phyloP scores from a whole-genome alignment of 1,140 invertebrate species.

The Scaptomyza hsui region DNA sequence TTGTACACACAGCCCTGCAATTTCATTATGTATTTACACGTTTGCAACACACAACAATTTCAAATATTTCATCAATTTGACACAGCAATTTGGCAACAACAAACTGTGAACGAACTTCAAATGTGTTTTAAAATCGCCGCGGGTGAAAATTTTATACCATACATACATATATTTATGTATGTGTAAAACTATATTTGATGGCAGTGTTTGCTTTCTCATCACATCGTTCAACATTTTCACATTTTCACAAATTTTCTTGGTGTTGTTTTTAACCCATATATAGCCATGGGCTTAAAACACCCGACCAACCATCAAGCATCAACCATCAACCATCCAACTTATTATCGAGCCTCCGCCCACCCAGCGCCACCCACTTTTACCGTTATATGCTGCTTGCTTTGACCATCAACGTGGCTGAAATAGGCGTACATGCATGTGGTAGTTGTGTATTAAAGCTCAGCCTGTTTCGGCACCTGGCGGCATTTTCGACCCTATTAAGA shows the following conservation, averaged over 20 bases:
- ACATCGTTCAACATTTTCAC: conserved; percentile 2
- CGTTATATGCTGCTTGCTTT: too few relatives aligned
- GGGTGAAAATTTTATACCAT: conserved; percentile 41
- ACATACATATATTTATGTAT: too few relatives aligned
- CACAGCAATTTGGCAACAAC: not conserved
- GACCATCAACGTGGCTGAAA: too few relatives aligned
- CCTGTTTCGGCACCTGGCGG: too few relatives aligned
- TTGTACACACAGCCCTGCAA: not conserved
- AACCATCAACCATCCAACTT: not conserved
- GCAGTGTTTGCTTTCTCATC: not conserved
- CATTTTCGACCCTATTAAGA: too few relatives aligned
- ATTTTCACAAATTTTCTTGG: conserved; percentile 11
- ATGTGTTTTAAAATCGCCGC: conserved; percentile 48
- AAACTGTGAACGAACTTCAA: conserved; percentile 10
- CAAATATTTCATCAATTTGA: conserved; percentile 22
- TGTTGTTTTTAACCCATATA: not conserved
- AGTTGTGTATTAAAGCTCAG: too few relatives aligned
- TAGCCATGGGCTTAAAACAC: conserved; percentile 3
- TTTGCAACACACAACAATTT: too few relatives aligned
- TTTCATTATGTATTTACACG: conserved; percentile 21
- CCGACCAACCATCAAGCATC: not conserved
- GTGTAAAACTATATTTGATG: conserved; percentile 35
- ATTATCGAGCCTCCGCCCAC: not conserved
- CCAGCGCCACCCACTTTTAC: too few relatives aligned
- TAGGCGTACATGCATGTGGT: too few relatives aligned